phyloP scores from a whole-genome alignment of 2,113 vertebrate species.

The Ranitomeya variabilis region DNA sequence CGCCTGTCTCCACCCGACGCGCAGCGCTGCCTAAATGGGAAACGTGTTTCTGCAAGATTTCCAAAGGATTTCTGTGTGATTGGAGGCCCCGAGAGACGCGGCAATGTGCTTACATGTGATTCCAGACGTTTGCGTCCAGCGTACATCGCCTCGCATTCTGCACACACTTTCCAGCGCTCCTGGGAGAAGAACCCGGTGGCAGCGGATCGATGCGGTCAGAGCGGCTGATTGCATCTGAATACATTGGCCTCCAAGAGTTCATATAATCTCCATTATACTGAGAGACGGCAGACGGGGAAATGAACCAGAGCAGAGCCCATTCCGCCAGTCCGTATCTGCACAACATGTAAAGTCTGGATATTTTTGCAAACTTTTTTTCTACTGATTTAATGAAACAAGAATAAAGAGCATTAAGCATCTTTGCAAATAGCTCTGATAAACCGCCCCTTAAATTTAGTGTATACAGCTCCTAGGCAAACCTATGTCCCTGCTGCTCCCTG shows the following conservation, averaged over 20 bases:
- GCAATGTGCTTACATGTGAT: slow-evolving; percentile 21
- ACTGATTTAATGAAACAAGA: too few species aligned
- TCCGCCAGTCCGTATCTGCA: too few species aligned
- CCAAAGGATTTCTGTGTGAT: slow-evolving; percentile 16
- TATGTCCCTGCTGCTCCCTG: too few species aligned
- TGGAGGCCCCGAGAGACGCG: background rate
- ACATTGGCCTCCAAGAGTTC: background rate
- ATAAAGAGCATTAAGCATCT: too few species aligned
- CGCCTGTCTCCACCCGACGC: background rate
- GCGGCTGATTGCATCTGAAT: background rate
- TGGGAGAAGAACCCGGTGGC: background rate
- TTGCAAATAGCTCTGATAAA: too few species aligned
- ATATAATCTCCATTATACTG: background rate
- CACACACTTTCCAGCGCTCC: background rate
- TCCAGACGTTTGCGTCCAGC: background rate
- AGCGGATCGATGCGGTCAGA: background rate
- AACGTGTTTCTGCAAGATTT: slow-evolving; percentile 11
- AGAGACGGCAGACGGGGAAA: background rate
- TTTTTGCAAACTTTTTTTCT: too few species aligned
- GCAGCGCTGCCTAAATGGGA: background rate
- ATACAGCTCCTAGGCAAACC: too few species aligned
- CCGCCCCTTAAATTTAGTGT: too few species aligned
- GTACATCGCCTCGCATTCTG: background rate
- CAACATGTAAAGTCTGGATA: too few species aligned
- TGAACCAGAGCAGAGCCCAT: too few species aligned